Percentiles rank a stretch among this genome's conserved stretches.
Evolutionary conservation across 2,113 vertebrate genomes (phyloP).

Genomic region (Pluvialis apricaria): DNA sequence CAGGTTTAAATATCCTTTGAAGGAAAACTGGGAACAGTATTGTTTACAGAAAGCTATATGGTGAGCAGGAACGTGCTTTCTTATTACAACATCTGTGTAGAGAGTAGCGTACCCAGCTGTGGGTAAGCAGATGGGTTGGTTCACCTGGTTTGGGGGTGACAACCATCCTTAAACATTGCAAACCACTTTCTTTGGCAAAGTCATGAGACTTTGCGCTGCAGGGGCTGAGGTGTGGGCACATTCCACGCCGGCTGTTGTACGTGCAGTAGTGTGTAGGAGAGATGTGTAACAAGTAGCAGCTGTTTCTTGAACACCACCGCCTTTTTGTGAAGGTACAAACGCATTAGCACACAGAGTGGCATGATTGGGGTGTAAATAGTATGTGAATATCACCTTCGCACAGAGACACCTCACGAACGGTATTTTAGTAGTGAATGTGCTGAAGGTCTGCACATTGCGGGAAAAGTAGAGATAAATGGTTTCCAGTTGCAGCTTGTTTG

Average conservation of each 20-base stretch:
- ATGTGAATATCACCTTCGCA: not conserved
- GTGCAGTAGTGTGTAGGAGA: not conserved
- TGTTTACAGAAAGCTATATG: not conserved
- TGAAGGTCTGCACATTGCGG: accelerated
- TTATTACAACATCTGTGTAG: not conserved
- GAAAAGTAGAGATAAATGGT: no score
- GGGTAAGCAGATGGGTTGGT: not conserved
- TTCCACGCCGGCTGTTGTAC: not conserved
- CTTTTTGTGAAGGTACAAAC: not conserved
- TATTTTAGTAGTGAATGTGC: not conserved
- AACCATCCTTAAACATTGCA: not conserved
- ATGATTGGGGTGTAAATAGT: accelerated
- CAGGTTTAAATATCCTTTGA: not conserved
- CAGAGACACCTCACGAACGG: accelerated
- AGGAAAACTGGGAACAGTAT: not conserved
- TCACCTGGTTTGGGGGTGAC: not conserved
- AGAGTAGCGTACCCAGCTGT: not conserved
- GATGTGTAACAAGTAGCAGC: not conserved
- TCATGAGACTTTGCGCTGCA: not conserved
- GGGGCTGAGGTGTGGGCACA: not conserved
- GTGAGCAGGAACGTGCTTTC: not conserved
- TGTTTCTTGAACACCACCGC: not conserved
- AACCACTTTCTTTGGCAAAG: not conserved
- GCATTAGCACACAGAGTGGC: accelerated
- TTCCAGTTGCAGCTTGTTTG: not conserved